These are phyloP conservation scores for Mesocricetus auratus DNA, from an alignment of 2,113 vertebrate species.

Conservation along the genomic window DNA sequence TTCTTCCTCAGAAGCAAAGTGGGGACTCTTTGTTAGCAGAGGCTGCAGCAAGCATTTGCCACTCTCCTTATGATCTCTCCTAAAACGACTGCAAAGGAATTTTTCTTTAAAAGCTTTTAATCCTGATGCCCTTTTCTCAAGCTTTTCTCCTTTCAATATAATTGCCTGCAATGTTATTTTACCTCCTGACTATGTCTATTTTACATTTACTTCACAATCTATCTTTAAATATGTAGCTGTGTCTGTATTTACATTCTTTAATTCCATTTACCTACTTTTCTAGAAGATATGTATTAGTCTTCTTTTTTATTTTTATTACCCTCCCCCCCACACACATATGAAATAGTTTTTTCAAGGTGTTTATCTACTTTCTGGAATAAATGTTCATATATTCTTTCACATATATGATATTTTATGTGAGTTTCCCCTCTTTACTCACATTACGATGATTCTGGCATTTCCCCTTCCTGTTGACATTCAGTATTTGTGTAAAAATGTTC, in stretches of 20 bases:
- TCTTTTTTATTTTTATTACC: background rate
- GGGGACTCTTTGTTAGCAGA: background rate
- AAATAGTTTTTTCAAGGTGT: background rate
- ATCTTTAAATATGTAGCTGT: background rate
- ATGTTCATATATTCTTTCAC: background rate
- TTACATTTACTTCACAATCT: background rate
- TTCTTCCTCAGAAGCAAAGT: constrained; percentile 1
- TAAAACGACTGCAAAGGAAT: constrained; percentile 22
- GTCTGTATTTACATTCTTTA: background rate
- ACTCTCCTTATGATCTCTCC: background rate
- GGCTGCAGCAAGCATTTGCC: background rate
- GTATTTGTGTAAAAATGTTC: background rate
- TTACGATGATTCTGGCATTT: background rate
- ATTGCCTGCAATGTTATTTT: constrained; percentile 39
- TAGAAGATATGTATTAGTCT: background rate
- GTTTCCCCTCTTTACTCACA: background rate
- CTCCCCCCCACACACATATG: background rate
- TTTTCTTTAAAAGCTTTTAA: constrained; percentile 16
- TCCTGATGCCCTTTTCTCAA: background rate
- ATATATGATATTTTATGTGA: background rate
- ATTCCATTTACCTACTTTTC: background rate
- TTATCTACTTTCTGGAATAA: background rate
- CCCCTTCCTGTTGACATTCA: background rate
- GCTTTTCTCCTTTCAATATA: background rate
- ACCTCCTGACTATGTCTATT: background rate